Base-by-base conservation (phyloP, 2,113 vertebrate species). In the Lonchura striata region DNA sequence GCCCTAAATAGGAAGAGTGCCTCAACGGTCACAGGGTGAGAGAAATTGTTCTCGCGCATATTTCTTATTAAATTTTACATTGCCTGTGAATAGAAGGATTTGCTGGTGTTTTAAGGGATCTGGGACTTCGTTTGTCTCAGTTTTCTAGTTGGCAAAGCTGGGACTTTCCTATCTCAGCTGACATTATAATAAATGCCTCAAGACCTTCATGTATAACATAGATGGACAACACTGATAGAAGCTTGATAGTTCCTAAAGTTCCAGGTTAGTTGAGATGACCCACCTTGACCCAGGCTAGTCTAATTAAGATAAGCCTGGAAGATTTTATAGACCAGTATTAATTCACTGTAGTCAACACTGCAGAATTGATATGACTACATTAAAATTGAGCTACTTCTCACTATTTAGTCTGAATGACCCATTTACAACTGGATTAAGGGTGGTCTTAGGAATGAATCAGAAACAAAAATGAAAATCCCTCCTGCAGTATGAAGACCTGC, bases 381-480 rank as follows among this genome's bases (percentile, higher is more conserved):
- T 56, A 87, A 93, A 72, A 82, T 25, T 41, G 42, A 82, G 15
- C 14, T 85, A 13, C 20, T 83, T 88, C 57, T 88, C 50, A 28
- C 39, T 47, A 12, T 54, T 59, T 72, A 66, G 61, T 37, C 25
- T 57, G 68, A 77, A 80, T 88, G 75, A 64, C 63, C 35, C 44
- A 68, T 85, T 96, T 94, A 76, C 18, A 85, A 3, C 57, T 64
- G 49, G 28, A 65, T 82, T 86, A 71, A 71, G 22, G 22, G 33
- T 82, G 7, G 11, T 68, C 0, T 85, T 71, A 90, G 59, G 57
- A 90, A 87, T 79, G 19, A 82, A 84, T 68, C 31, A 47, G 74
- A 86, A 85, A 70, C 31, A 87, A 59, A 90, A 49, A 83, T 46
- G 28, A 86, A 87, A 95, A 93, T 80, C 12, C 2, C 25, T 80